A percentile compares a stretch with the other conserved stretches of the same genome.
Evolutionary conservation across 2,797 vertebrate genomes (phyloP).

Genomic region (Halcyon smyrnensis): DNA sequence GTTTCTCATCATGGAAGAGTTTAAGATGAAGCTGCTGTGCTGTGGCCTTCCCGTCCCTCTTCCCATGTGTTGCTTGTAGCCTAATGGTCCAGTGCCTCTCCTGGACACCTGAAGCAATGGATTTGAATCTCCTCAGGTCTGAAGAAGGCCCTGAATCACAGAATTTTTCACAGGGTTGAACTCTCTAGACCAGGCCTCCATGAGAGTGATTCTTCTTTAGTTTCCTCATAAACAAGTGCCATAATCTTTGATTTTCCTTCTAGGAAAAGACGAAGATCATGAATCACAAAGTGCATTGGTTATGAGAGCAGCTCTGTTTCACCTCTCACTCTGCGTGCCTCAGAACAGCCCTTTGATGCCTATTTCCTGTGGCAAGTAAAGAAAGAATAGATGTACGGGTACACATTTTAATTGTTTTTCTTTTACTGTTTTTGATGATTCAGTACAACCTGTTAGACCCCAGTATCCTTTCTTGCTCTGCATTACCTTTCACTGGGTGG

Average conservation of each 20-base stretch:
- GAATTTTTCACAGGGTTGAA: background rate
- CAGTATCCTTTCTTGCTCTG: accelerated
- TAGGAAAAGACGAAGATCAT: conserved; percentile 46
- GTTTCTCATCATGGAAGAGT: background rate
- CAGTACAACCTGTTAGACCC: background rate
- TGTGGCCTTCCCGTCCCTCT: background rate
- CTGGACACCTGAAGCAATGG: background rate
- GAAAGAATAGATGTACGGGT: background rate
- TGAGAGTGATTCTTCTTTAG: background rate
- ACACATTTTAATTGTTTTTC: background rate
- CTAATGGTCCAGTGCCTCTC: background rate
- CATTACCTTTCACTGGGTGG: accelerated
- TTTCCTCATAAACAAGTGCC: background rate
- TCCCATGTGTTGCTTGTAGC: background rate
- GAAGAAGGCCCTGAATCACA: background rate
- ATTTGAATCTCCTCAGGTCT: background rate
- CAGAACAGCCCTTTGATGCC: conserved; percentile 51
- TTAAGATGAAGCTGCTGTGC: background rate
- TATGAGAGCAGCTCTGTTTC: background rate
- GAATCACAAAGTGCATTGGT: conserved; percentile 11
- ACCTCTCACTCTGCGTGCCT: conserved; percentile 6
- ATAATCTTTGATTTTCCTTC: conserved; percentile 49
- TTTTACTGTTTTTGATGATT: conserved; percentile 25
- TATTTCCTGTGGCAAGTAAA: conserved; percentile 52
- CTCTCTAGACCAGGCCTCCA: background rate